A percentile compares a stretch with the other conserved stretches of the same genome.
Evolutionary conservation across 2,797 vertebrate genomes (phyloP).

Genomic region (Allobates femoralis): DNA sequence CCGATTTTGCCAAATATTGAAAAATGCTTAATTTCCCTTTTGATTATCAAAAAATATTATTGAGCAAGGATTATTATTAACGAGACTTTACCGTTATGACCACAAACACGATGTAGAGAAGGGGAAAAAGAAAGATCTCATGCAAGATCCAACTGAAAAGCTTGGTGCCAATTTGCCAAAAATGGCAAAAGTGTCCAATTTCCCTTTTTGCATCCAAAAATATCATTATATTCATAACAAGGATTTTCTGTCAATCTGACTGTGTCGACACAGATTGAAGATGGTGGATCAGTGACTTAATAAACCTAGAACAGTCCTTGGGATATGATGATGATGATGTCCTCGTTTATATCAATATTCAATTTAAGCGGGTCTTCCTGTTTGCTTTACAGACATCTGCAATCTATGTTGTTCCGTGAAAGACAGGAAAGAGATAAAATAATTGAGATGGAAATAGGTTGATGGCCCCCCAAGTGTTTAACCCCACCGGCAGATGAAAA

Average conservation of each 20-base stretch:
- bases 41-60: no score
- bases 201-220: no score
- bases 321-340: background rate
- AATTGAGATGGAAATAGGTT: background rate
- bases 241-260: background rate
- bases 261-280: background rate
- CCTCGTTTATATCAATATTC: background rate
- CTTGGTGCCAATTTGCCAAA: no score
- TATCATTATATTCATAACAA: no score
- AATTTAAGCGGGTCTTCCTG: conserved; percentile 3
- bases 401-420: background rate
- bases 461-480: background rate
- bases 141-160: no score
- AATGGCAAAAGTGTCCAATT: no score
- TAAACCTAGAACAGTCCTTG: background rate
- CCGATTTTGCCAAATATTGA: background rate
- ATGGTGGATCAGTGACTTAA: background rate
- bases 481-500: background rate
- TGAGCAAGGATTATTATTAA: no score
- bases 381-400: background rate
- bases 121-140: no score
- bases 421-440: background rate
- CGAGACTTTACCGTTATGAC: no score
- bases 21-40: background rate
- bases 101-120: no score